Conservation (phyloP, 2,113 vertebrate genomes). For the Paramisgurnus dabryanus region DNA sequence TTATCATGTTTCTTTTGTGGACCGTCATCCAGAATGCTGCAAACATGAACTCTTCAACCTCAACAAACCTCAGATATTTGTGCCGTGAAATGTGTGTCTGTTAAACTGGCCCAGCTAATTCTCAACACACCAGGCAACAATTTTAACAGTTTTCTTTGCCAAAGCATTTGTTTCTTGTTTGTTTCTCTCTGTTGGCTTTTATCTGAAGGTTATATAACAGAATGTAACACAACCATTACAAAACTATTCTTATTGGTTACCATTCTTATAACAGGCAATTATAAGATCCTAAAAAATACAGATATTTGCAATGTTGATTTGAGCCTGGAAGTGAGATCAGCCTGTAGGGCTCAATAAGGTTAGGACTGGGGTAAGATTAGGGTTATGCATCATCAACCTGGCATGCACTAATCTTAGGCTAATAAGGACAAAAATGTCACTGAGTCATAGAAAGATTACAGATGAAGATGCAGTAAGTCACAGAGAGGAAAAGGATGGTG, state of each 20-base stretch:
- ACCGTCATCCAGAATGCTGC: conserved; percentile 24
- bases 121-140: conserved; percentile 11
- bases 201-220: background rate
- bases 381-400: too few species aligned
- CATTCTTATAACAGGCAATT: background rate
- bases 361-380: too few species aligned
- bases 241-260: background rate
- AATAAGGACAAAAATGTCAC: too few species aligned
- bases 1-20: conserved; percentile 42
- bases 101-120: background rate
- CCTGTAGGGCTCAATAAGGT: too few species aligned
- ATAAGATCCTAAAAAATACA: too few species aligned
- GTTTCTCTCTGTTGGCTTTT: conserved; percentile 19
- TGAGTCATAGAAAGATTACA: background rate
- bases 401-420: too few species aligned
- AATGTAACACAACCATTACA: background rate
- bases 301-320: too few species aligned
- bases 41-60: conserved; percentile 43
- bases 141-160: background rate
- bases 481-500: background rate
- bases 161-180: conserved; percentile 51
- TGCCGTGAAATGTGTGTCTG: background rate
- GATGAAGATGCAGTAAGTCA: background rate
- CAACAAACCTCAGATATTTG: conserved; percentile 13
- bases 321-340: too few species aligned